These are phyloP conservation scores for Heliconius charithonia DNA, from an alignment of 2,888 invertebrate species.

Conservation along the genomic window DNA sequence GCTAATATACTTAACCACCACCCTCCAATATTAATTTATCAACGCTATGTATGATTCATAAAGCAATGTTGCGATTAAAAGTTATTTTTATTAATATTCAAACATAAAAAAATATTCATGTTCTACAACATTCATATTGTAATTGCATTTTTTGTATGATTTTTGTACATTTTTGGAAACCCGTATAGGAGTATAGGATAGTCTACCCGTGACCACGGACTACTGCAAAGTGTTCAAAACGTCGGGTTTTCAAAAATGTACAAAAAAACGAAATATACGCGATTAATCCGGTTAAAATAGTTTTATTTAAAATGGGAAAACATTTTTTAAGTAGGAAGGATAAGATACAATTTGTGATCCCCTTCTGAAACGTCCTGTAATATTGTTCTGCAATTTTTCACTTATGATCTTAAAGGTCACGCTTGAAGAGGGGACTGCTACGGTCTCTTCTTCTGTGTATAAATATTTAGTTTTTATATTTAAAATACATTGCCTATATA, in stretches of 20 bases:
- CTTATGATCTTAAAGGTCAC: constrained; percentile 42
- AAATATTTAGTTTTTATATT: not conserved
- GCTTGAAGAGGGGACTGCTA: constrained; percentile 9
- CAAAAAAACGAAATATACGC: too few relatives aligned
- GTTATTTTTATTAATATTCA: too few relatives aligned
- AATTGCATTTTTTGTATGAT: not conserved
- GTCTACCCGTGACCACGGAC: too few relatives aligned
- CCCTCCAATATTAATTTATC: not conserved
- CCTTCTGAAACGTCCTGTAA: constrained; percentile 42
- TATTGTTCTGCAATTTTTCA: constrained; percentile 45
- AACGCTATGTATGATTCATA: not conserved
- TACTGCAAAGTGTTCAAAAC: too few relatives aligned
- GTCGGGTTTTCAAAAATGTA: too few relatives aligned
- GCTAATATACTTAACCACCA: not conserved
- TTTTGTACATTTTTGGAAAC: too few relatives aligned
- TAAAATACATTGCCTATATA: not conserved
- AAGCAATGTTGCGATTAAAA: not conserved
- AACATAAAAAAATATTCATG: not conserved
- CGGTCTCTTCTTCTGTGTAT: not conserved
- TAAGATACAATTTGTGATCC: constrained; percentile 25
- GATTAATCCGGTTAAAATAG: too few relatives aligned
- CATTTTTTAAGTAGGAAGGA: constrained; percentile 1
- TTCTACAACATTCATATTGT: not conserved
- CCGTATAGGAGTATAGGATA: too few relatives aligned
- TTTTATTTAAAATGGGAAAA: too few relatives aligned